Conservation (phyloP, 37 sponge, comb jelly and placozoan species). For the Spongilla lacustris region DNA sequence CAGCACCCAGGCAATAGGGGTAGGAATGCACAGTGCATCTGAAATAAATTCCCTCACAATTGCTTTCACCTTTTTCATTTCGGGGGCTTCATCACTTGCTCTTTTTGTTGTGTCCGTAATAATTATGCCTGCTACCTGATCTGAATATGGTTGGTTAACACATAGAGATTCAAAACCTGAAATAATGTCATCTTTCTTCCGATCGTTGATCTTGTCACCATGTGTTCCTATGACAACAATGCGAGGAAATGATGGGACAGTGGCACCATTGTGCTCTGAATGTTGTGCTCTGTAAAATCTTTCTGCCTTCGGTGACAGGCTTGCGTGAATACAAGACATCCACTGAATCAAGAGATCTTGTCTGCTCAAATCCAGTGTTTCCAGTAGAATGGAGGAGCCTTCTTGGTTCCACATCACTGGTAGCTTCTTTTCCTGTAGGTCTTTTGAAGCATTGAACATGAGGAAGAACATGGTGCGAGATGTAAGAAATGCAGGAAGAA, state of each 20-base stretch:
- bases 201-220: not conserved
- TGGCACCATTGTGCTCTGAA: not conserved
- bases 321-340: constrained; percentile 13
- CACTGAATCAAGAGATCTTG: not conserved
- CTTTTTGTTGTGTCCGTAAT: not conserved
- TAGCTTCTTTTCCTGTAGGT: constrained; percentile 4
- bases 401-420: not conserved
- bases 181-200: not conserved
- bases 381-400: not conserved
- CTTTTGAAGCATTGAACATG: constrained; percentile 49
- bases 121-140: not conserved
- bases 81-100: constrained; percentile 4
- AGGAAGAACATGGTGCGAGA: constrained; percentile 50
- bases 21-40: not conserved
- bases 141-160: not conserved
- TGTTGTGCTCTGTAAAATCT: no score
- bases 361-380: constrained; percentile 4
- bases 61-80: not conserved
- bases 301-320: no score
- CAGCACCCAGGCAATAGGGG: constrained; percentile 59
- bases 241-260: not conserved
- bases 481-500: constrained; percentile 11
- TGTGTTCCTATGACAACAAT: constrained; percentile 17
- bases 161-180: not conserved
- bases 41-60: not conserved